Percentiles rank a stretch among this genome's conserved stretches.
Conservation (phyloP, 2,888 invertebrate genomes). For the Melieria crassipennis region DNA sequence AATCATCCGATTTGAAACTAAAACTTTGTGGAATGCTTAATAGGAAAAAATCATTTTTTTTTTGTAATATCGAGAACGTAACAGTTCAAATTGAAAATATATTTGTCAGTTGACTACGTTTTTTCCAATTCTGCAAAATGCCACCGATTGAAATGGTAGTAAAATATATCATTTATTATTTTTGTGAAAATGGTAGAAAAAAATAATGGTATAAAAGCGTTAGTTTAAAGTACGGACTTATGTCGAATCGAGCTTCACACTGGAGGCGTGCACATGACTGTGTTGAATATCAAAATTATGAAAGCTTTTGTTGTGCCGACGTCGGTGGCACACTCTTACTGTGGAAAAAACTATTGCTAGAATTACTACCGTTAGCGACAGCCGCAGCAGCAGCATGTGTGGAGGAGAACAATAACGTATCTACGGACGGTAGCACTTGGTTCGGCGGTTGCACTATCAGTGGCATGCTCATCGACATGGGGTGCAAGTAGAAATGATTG, state of each 20-base stretch:
- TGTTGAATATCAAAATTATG: too few species aligned
- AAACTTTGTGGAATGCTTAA: too few species aligned
- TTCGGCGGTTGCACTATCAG: slow-evolving; percentile 52
- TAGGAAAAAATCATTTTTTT: too few species aligned
- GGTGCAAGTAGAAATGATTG: slow-evolving; percentile 47
- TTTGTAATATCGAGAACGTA: too few species aligned
- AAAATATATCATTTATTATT: slow-evolving; percentile 1
- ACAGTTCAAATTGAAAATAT: too few species aligned
- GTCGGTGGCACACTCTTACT: not conserved
- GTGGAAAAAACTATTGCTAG: slow-evolving; percentile 8
- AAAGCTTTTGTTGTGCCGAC: too few species aligned
- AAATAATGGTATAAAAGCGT: slow-evolving; percentile 21
- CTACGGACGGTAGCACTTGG: slow-evolving; percentile 63
- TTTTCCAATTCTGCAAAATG: too few species aligned
- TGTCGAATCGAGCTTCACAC: not conserved
- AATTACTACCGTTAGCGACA: slow-evolving; percentile 20
- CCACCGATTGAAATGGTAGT: not conserved
- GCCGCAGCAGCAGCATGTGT: slow-evolving; percentile 35
- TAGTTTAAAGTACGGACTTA: slow-evolving; percentile 14
- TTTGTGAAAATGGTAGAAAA: not conserved
- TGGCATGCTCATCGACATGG: slow-evolving; percentile 51
- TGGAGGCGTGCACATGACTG: too few species aligned
- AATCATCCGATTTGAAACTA: too few species aligned
- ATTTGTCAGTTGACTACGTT: too few species aligned
- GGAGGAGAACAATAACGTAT: slow-evolving; percentile 58